Percentiles rank a stretch among this genome's conserved stretches.
Conservation (phyloP, 64 coral and sea anemone genomes). For the Stylophora pistillata region DNA sequence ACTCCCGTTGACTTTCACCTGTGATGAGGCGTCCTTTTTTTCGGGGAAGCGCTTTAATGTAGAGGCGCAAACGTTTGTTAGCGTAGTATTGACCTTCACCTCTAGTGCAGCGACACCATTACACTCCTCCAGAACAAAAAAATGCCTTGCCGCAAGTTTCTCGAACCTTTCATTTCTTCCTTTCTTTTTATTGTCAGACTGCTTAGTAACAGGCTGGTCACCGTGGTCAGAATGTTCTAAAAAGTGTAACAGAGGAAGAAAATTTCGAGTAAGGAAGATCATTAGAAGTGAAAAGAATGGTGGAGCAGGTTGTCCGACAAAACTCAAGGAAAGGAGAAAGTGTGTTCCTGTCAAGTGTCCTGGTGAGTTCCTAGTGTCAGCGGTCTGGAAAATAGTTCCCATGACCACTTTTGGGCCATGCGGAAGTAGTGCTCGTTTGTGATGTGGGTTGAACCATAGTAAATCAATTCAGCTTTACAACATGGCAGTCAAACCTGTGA, state of each 20-base stretch:
- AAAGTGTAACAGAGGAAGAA: constrained; percentile 52
- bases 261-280: constrained; percentile 51
- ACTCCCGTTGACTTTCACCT: too few relatives aligned
- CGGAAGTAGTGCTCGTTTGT: too few relatives aligned
- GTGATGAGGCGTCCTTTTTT: too few relatives aligned
- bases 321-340: constrained; percentile 45
- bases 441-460: too few relatives aligned
- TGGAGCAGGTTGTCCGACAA: constrained; percentile 44
- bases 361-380: neutral
- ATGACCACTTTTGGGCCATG: too few relatives aligned
- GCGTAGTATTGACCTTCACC: too few relatives aligned
- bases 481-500: too few relatives aligned
- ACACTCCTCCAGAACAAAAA: neutral
- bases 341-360: constrained; percentile 31
- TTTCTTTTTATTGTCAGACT: constrained; percentile 11
- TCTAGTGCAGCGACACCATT: too few relatives aligned
- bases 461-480: too few relatives aligned
- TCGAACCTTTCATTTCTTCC: neutral
- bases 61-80: too few relatives aligned
- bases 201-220: constrained; percentile 51
- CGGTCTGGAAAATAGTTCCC: too few relatives aligned
- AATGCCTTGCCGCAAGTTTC: neutral
- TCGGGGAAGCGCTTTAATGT: too few relatives aligned
- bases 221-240: constrained; percentile 45
- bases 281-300: constrained; percentile 27